Evolutionary conservation across 2,797 vertebrate genomes (phyloP), one percentile per base, ranked within the genome.

Genomic region (Urophycis tenuis): DNA sequence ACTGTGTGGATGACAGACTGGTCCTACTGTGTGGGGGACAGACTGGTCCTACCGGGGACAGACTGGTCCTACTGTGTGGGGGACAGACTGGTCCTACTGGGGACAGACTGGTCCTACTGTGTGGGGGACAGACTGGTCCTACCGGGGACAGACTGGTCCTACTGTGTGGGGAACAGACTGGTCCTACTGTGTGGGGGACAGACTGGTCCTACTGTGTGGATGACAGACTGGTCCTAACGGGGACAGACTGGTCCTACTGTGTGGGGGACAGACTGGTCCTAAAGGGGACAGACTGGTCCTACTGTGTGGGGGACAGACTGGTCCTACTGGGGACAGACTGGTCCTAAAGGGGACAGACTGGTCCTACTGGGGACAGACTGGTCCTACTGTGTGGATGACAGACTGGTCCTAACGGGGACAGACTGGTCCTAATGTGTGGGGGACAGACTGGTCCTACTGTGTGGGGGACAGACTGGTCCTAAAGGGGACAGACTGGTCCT

Each of bases 101-200:
- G n/a, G n/a, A n/a, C 79, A 33, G 39, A n/a, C 84, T 83, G n/a
- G 71, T 67, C 14, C 45, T 2, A 19, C 34, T 31, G 14, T 33
- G 49, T 32, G 60, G 11, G 71, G 31, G 8, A n/a, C 72, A 36
- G 75, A 49, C 41, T 75, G n/a, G n/a, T n/a, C n/a, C n/a, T n/a
- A n/a, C n/a, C n/a, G n/a, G n/a, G n/a, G n/a, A n/a, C 79, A 33
- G 39, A n/a, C 84, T 83, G n/a, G 71, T 67, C 14, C 45, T 2
- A 19, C 34, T 31, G 14, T 33, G 49, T 32, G 60, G 11, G 71
- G 31, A 5, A n/a, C 72, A 36, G 75, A 49, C 41, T 75, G n/a
- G n/a, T n/a, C n/a, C n/a, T n/a, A n/a, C n/a, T n/a, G n/a, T n/a
- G n/a, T n/a, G n/a, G n/a, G n/a, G n/a, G n/a, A n/a, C 79, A 33